These are phyloP conservation scores for Bombylius major DNA, from an alignment of 2,888 invertebrate genomes.

Conservation along the genomic window DNA sequence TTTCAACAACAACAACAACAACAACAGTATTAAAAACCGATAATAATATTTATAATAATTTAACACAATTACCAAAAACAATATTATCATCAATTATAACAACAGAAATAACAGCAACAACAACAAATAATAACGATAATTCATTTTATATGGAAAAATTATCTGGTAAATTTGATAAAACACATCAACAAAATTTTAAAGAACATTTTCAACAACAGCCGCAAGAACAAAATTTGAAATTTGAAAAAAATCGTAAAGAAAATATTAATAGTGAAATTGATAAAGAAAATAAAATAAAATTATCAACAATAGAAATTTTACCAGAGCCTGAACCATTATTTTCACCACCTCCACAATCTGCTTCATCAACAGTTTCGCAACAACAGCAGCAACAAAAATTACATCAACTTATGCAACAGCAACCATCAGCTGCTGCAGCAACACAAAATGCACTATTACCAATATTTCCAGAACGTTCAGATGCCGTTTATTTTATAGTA, in stretches of 20 bases:
- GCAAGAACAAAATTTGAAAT: background rate
- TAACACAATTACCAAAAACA: background rate
- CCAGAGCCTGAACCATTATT: constrained; percentile 1
- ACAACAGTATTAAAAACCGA: background rate
- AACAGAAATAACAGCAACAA: background rate
- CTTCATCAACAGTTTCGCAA: no score
- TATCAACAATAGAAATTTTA: background rate
- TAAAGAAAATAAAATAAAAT: background rate
- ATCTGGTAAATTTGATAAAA: background rate
- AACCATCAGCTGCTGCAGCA: background rate
- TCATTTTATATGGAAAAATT: constrained; percentile 1
- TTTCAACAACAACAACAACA: background rate
- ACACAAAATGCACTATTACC: constrained; percentile 11
- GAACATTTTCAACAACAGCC: background rate
- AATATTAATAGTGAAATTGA: background rate
- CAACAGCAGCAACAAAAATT: no score
- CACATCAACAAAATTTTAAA: background rate
- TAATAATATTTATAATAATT: background rate
- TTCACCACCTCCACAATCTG: background rate
- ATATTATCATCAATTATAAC: background rate
- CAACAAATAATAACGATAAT: background rate
- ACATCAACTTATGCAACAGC: background rate
- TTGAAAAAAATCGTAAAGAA: background rate
- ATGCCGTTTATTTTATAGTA: constrained; percentile 23
- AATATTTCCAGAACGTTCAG: constrained; percentile 20